These are phyloP conservation scores for Caenorhabditis sinica DNA, from an alignment of 2,888 invertebrate genomes.

Conservation along the genomic window DNA sequence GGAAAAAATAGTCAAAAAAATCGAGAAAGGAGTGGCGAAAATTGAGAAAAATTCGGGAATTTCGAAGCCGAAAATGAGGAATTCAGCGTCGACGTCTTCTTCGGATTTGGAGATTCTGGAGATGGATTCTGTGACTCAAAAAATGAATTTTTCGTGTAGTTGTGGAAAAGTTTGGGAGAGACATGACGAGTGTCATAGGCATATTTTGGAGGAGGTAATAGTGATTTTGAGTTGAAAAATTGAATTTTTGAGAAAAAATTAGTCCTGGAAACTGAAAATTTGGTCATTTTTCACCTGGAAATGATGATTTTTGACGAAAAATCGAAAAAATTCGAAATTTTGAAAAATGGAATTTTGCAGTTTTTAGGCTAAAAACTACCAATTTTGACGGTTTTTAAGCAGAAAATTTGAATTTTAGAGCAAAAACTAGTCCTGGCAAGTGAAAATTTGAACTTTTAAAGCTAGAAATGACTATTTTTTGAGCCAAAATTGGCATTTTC, in stretches of 20 bases:
- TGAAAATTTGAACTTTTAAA: no score
- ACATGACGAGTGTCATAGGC: slow-evolving; percentile 51
- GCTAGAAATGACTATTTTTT: no score
- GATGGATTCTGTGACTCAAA: neutral
- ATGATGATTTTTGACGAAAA: no score
- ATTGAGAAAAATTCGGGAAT: neutral
- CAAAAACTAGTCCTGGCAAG: no score
- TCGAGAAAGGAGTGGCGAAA: neutral
- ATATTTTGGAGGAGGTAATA: slow-evolving; percentile 41
- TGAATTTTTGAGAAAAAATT: neutral
- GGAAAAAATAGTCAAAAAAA: neutral
- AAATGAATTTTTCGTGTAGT: slow-evolving; percentile 4
- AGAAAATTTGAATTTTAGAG: neutral
- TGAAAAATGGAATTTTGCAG: no score
- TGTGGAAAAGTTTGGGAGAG: slow-evolving; percentile 24
- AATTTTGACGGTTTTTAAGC: neutral
- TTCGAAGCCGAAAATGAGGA: neutral
- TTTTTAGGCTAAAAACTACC: no score
- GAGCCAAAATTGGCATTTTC: no score
- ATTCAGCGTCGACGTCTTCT: neutral
- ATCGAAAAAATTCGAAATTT: no score
- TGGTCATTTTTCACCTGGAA: no score
- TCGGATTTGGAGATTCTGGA: slow-evolving; percentile 2
- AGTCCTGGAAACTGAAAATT: no score
- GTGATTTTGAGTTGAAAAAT: neutral